Conservation (phyloP, 2,888 invertebrate genomes). For the Thymelicus lineola region DNA sequence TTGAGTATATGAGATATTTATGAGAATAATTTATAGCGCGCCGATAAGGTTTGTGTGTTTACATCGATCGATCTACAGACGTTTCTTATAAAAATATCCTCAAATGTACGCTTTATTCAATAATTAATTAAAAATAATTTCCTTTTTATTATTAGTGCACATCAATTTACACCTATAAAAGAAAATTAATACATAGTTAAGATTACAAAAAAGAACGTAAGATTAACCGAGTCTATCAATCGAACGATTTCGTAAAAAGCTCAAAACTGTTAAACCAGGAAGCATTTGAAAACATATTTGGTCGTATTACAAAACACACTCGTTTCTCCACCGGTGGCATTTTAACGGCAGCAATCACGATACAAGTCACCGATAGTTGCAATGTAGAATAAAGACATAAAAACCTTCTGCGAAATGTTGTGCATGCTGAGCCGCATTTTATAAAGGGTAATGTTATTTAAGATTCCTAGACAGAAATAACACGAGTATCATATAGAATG, state of each 20-base stretch:
- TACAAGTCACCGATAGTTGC: conserved; percentile 43
- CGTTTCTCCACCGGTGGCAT: conserved; percentile 29
- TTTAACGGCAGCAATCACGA: conserved; percentile 45
- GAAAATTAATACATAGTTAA: no score
- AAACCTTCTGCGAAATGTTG: conserved; percentile 3
- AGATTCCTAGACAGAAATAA: neutral
- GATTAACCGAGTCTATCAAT: no score
- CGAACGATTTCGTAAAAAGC: conserved; percentile 6
- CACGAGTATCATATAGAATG: neutral
- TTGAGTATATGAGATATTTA: neutral
- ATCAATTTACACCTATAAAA: no score
- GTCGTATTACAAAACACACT: conserved; percentile 8
- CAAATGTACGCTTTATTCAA: no score
- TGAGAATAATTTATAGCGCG: neutral
- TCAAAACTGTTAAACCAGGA: conserved; percentile 9
- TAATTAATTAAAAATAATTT: no score
- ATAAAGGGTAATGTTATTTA: neutral
- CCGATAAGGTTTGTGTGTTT: neutral
- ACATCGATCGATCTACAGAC: no score
- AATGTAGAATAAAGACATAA: conserved; percentile 19
- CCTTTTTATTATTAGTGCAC: no score
- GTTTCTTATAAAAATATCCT: no score
- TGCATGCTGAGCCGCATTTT: neutral
- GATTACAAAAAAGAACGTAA: no score
- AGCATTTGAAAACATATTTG: conserved; percentile 11